Evolutionary conservation across 2,888 invertebrate genomes (phyloP), one percentile per base, ranked within the genome.

Genomic region (Cenopis cana): DNA sequence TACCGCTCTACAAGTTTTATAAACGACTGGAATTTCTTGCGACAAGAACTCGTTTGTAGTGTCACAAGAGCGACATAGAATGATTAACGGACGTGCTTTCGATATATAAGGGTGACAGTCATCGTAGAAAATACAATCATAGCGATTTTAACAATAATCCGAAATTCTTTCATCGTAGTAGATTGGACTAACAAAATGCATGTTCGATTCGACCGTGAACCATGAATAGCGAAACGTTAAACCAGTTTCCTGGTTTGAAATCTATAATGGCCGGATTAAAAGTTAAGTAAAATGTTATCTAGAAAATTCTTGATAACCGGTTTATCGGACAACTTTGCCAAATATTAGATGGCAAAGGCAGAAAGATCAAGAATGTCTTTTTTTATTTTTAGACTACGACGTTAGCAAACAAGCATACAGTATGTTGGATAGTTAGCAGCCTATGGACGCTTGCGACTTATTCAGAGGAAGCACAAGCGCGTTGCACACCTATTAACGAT

Each of bases 221-320:
- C 65, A 57, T 29, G 57, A 59, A 57, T 59, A 36, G 65, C 70
- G n/a, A 70, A 54, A 59, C 59, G 52, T n/a, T 14, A 50, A 71
- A 71, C 67, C 66, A 66, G 71, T 71, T 71, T 71, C 54, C 61
- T 56, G 49, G 61, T 71, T 71, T 55, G 17, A 61, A 69, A 67
- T 66, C 49, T 46, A 59, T 54, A 24, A 46, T 66, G 59, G 54
- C 20, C 59, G 46, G 36, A 70, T 66, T 55, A 46, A 59, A 65
- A 33, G 41, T 49, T 62, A 65, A n/a, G n/a, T 65, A 41, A 52
- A 62, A 65, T 54, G 14, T 60, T 60, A 65, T 66, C 65, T 66
- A 65, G 59, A 70, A 69, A 56, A 66, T 65, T 70, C 59, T 17
- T n/a, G 60, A 66, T 54, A 65, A 70, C 65, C 36, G 69, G 69